Percentiles rank a stretch among this genome's conserved stretches.
Evolutionary conservation across 2,888 invertebrate species (phyloP).

Genomic region (Diogma glabrata): DNA sequence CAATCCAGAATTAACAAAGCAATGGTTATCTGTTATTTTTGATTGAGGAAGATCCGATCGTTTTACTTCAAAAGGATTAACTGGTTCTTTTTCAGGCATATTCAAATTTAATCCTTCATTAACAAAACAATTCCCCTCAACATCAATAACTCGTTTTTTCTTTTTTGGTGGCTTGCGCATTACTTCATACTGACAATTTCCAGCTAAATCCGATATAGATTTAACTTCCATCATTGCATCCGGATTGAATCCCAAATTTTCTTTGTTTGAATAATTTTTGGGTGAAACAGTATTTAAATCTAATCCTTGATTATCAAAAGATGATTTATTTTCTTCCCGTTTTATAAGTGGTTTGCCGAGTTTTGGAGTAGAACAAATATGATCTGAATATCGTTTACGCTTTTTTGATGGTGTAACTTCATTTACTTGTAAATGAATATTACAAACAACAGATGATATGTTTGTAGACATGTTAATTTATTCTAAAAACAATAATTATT

Average conservation of each 20-base stretch:
- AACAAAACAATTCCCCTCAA: slow-evolving; percentile 29
- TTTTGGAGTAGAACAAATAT: slow-evolving; percentile 32
- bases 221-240: slow-evolving; percentile 29
- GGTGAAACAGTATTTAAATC: slow-evolving; percentile 15
- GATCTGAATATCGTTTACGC: slow-evolving; percentile 28
- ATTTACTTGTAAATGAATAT: no score
- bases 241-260: slow-evolving; percentile 18
- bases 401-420: slow-evolving; percentile 26
- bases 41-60: slow-evolving; percentile 1
- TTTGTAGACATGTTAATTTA: no score
- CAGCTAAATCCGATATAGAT: slow-evolving; percentile 28
- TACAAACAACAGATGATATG: no score
- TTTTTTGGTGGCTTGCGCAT: slow-evolving; percentile 34
- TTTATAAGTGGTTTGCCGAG: no score
- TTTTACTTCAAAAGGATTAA: slow-evolving; percentile 34
- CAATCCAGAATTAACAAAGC: slow-evolving; percentile 32
- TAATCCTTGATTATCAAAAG: slow-evolving; percentile 21
- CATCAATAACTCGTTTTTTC: slow-evolving; percentile 27
- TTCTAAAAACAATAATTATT: no score
- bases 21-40: slow-evolving; percentile 18
- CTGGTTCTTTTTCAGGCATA: slow-evolving; percentile 29
- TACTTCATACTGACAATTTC: slow-evolving; percentile 29
- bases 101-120: slow-evolving; percentile 35
- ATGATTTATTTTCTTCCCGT: slow-evolving; percentile 23
- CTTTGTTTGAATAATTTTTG: slow-evolving; percentile 19